These are phyloP conservation scores for Drosophila persimilis DNA, from an alignment of 1,140 invertebrate genomes.

Conservation along the genomic window DNA sequence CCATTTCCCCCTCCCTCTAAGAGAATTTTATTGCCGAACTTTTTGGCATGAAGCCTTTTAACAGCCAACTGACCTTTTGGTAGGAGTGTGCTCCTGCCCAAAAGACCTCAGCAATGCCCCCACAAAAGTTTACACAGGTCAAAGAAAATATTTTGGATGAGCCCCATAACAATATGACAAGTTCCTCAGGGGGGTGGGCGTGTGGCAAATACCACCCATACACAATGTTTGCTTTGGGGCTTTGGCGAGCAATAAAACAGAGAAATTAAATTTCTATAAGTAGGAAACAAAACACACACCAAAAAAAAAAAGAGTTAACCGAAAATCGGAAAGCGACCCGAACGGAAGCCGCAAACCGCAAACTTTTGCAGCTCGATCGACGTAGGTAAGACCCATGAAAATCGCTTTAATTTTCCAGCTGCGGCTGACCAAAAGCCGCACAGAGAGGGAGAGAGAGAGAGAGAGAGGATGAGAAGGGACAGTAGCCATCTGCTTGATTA, in stretches of 20 bases:
- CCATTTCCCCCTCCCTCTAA: slow-evolving; percentile 20
- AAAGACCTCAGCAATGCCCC: slow-evolving; percentile 47
- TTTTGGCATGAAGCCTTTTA: slow-evolving; percentile 59
- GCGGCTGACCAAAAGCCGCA: slow-evolving; percentile 45
- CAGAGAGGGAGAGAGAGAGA: not conserved
- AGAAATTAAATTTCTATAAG: slow-evolving; percentile 38
- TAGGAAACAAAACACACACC: not conserved
- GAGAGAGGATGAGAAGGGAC: not conserved
- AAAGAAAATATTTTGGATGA: slow-evolving; percentile 68
- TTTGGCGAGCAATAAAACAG: slow-evolving; percentile 43
- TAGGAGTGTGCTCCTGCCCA: not conserved
- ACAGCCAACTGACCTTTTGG: slow-evolving; percentile 57
- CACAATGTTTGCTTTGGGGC: slow-evolving; percentile 28
- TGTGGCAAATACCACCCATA: slow-evolving; percentile 7
- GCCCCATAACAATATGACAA: slow-evolving; percentile 63
- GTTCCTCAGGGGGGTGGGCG: slow-evolving; percentile 29
- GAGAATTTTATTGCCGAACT: slow-evolving; percentile 67
- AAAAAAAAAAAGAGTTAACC: not conserved
- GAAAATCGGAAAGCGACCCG: slow-evolving; percentile 3
- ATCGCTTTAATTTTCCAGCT: slow-evolving; percentile 58
- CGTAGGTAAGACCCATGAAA: slow-evolving; percentile 44
- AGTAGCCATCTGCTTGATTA: slow-evolving; percentile 70
- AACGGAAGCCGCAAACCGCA: slow-evolving; percentile 36
- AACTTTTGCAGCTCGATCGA: slow-evolving; percentile 47
- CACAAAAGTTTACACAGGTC: slow-evolving; percentile 70